Conservation (phyloP, 2,888 invertebrate species). For the Drosophila borealis region DNA sequence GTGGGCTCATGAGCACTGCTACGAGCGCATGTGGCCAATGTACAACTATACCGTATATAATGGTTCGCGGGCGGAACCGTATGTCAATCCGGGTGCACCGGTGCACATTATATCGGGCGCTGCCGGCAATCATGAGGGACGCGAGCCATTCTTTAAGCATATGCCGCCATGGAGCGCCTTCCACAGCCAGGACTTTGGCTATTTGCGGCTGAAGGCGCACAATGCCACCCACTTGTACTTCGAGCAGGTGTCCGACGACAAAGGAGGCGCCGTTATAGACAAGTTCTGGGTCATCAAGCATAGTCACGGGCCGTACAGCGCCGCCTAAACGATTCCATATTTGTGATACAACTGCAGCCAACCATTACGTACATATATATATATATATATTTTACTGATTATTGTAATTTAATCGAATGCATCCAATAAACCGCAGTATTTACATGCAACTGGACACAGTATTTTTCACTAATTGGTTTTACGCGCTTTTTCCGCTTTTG, state of each 20-base stretch:
- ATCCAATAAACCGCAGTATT: conserved; percentile 12
- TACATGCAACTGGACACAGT: background rate
- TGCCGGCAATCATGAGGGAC: conserved; percentile 93
- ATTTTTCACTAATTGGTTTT: too few relatives aligned
- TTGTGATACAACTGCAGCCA: conserved; percentile 8
- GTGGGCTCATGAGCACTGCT: conserved; percentile 99
- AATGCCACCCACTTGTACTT: conserved; percentile 94
- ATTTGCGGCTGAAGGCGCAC: conserved; percentile 91
- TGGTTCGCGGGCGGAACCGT: conserved; percentile 86
- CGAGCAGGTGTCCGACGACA: conserved; percentile 94
- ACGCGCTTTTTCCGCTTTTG: too few relatives aligned
- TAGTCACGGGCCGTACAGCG: conserved; percentile 73
- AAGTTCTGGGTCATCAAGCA: conserved; percentile 89
- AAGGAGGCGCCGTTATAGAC: conserved; percentile 89
- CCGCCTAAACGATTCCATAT: conserved; percentile 10
- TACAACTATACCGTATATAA: conserved; percentile 92
- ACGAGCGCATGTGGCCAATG: conserved; percentile 97
- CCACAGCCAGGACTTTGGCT: conserved; percentile 95
- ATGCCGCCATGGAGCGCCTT: conserved; percentile 92
- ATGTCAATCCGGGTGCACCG: conserved; percentile 90
- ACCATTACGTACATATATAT: background rate
- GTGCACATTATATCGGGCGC: conserved; percentile 96
- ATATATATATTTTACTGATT: conserved; percentile 20
- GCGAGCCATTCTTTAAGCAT: conserved; percentile 89
- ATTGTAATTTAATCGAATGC: conserved; percentile 1